Base-by-base conservation (phyloP, 2,797 vertebrate genomes). In the Lithobates sylvaticus region DNA sequence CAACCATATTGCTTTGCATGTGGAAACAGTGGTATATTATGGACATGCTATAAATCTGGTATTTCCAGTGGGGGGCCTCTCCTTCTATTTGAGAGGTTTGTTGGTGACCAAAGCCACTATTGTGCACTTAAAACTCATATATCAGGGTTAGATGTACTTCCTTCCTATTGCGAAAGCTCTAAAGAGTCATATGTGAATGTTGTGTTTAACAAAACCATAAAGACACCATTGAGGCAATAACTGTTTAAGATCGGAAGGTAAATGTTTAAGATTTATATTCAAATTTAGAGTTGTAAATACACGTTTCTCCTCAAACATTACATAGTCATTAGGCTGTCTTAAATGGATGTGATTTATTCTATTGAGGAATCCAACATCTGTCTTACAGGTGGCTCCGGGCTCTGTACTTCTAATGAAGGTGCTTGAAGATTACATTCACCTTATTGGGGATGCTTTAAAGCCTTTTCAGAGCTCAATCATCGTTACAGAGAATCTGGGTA, bases 361-460 rank as follows among this genome's bases (percentile, higher is more conserved):
- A 44, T 16, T 69, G 42, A 68, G n/a, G 3, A 68, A 86, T 76
- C 27, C 71, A 84, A 27, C 74, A 61, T 88, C 42, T 79, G 27
- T 78, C 70, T 68, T 1, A 0, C 89, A 99, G 98, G 97, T 99
- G 89, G 96, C 97, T 88, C 97, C 98, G 0, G 97, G 97, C 87
- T 97, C 98, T 1, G 95, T 97, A 88, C 94, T 96, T 89, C 93
- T 99, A 89, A 99, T 99, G 96, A 96, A 95, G 88, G 97, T 98
- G 34, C 94, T 99, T 88, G 98, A 99, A 90, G 98, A 99, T 90
- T 99, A 99, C 91, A 99, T 99, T 91, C 98, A 99, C 90, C 94
- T 99, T 90, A 96, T 99, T 1, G 98, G 98, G 42, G 97, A 98
- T 0, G 96, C 97, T 0, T 96, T 99, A 90, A 99, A 99, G 89